Evolutionary conservation across 2,113 vertebrate genomes (phyloP), one percentile per base, ranked within the genome.

Genomic region (Scartelaos histophorus): DNA sequence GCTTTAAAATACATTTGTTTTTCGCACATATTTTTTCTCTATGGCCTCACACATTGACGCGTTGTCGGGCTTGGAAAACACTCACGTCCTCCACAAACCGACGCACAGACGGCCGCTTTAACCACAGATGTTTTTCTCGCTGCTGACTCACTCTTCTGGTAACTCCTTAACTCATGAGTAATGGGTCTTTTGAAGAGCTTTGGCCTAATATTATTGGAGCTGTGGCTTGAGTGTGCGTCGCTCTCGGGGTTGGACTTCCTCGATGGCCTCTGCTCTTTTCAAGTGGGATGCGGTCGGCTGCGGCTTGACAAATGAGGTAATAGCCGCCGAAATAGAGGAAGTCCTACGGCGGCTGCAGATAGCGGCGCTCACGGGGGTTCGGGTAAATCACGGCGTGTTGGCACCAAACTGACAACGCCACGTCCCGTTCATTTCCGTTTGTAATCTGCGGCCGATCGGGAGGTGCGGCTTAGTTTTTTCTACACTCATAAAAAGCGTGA

Each of bases 221-320:
- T 90, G 91, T 82, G 81, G 84, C 82, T 66, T 77, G 82, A 89
- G 91, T 90, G 84, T 87, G 62, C 90, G 80, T 93, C 89, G 90
- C 84, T 93, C 91, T 93, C 67, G 85, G 89, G 81, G 35, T 57
- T 66, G 71, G 67, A 85, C 58, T 22, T 12, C 17, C 64, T 57
- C 74, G 81, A 92, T 94, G 82, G 75, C 84, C 78, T 82, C 66
- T 68, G 79, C 34, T 87, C 76, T 90, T 95, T 94, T 95, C 92
- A 95, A 95, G 91, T 94, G 83, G 79, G 76, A 70, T 72, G 64
- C 7, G 17, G 82, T 68, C 78, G 35, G 12, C 88, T 70, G 86
- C 78, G 73, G 79, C 84, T 92, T 91, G 92, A 94, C 90, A 92
- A 94, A 94, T 85, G 91, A 93, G 91, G 91, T 92, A 92, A 94